Percentiles rank a stretch among this genome's conserved stretches.
phyloP scores from a whole-genome alignment of 2,113 vertebrate genomes.

The Dromiciops gliroides region DNA sequence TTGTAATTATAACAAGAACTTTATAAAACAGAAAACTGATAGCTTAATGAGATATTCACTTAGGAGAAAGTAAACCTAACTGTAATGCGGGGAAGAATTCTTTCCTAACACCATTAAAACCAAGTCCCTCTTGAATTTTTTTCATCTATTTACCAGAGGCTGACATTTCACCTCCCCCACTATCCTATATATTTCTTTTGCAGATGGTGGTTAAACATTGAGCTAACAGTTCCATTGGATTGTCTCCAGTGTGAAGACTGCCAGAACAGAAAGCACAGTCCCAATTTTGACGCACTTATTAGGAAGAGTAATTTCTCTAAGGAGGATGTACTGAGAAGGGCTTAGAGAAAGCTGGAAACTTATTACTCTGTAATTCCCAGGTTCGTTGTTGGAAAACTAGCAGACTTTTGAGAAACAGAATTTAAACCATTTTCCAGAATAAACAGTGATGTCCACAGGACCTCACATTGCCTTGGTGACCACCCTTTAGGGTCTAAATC shows the following conservation, averaged over 20 bases:
- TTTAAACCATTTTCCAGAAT: not conserved
- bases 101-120: not conserved
- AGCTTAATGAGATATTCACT: not conserved
- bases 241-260: constrained; percentile 7
- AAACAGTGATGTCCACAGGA: not conserved
- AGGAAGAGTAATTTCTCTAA: not conserved
- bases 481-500: not conserved
- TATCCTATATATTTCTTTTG: constrained; percentile 13
- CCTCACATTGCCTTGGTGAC: not conserved
- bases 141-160: not conserved
- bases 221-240: not conserved
- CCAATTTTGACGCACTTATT: not conserved
- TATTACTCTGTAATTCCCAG: not conserved
- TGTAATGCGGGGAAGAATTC: not conserved
- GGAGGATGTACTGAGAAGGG: not conserved
- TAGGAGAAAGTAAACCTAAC: not conserved
- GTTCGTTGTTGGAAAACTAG: not conserved
- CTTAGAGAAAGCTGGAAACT: not conserved
- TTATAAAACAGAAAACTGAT: not conserved
- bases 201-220: constrained; percentile 9
- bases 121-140: constrained; percentile 18
- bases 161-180: not conserved
- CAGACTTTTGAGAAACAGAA: not conserved
- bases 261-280: not conserved
- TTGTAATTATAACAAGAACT: not conserved